These are phyloP conservation scores for Troides oblongomaculatus DNA, from an alignment of 2,888 invertebrate species.

Conservation along the genomic window DNA sequence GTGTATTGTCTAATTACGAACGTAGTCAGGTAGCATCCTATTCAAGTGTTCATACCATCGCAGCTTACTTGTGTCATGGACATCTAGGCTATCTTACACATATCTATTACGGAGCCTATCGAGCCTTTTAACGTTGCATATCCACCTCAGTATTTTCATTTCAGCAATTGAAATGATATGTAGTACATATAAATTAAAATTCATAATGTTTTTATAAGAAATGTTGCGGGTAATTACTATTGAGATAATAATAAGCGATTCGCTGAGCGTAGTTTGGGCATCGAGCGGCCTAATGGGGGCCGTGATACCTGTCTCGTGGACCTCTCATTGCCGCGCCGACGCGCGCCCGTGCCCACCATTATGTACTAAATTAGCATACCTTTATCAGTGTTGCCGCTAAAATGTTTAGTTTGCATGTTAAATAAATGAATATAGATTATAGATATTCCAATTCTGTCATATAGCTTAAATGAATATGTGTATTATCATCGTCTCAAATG, in stretches of 20 bases:
- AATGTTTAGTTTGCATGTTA: slow-evolving; percentile 29
- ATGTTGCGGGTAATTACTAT: background rate
- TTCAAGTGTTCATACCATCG: too few species aligned
- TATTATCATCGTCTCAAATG: background rate
- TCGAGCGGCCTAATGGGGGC: slow-evolving; percentile 36
- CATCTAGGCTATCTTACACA: too few species aligned
- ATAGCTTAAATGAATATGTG: background rate
- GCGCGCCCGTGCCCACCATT: slow-evolving; percentile 32
- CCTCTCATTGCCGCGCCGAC: slow-evolving; percentile 49
- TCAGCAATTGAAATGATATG: too few species aligned
- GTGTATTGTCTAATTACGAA: too few species aligned
- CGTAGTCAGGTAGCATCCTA: too few species aligned
- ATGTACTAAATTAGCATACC: slow-evolving; percentile 24
- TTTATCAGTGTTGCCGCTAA: slow-evolving; percentile 32
- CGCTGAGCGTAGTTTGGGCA: slow-evolving; percentile 16
- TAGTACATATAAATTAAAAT: too few species aligned
- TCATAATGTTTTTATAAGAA: too few species aligned
- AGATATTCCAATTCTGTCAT: background rate
- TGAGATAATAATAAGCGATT: slow-evolving; percentile 13
- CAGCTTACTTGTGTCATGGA: too few species aligned
- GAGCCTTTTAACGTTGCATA: too few species aligned
- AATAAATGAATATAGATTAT: slow-evolving; percentile 19
- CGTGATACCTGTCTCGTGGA: slow-evolving; percentile 40
- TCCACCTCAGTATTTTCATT: too few species aligned
- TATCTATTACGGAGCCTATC: too few species aligned